Percentiles rank a stretch among this genome's conserved stretches.
phyloP scores from a whole-genome alignment of 2,797 vertebrate genomes.

The Siniperca scherzeri region DNA sequence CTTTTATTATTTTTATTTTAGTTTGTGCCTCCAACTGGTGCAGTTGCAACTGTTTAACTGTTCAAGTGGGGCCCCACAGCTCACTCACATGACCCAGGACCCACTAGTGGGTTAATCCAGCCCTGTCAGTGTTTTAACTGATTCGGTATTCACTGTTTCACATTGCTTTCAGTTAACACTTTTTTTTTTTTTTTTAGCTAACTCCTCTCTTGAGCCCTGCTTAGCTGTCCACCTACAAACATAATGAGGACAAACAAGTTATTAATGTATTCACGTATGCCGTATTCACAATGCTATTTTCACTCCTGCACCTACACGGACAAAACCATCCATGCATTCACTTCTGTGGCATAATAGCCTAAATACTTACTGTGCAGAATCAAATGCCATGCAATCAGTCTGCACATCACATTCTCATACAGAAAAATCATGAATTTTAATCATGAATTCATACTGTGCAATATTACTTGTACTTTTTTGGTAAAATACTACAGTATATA shows the following conservation, averaged over 20 bases:
- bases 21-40: not conserved
- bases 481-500: too few species aligned
- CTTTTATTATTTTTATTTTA: not conserved
- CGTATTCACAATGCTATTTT: not conserved
- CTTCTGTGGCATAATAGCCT: not conserved
- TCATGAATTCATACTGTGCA: too few species aligned
- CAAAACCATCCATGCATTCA: not conserved
- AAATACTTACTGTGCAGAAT: not conserved
- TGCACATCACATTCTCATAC: not conserved
- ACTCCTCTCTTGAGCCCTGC: not conserved
- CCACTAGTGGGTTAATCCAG: too few species aligned
- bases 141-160: not conserved
- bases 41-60: not conserved
- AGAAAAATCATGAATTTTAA: too few species aligned
- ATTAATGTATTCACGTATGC: not conserved
- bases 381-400: not conserved
- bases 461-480: too few species aligned
- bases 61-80: too few species aligned
- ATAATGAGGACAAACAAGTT: not conserved
- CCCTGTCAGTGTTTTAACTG: too few species aligned
- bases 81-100: too few species aligned
- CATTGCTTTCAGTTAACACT: not conserved
- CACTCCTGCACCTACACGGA: not conserved
- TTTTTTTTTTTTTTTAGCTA: not conserved
- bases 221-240: not conserved